Conservation (phyloP, 1,140 invertebrate genomes). For the Asbolus verrucosus region DNA sequence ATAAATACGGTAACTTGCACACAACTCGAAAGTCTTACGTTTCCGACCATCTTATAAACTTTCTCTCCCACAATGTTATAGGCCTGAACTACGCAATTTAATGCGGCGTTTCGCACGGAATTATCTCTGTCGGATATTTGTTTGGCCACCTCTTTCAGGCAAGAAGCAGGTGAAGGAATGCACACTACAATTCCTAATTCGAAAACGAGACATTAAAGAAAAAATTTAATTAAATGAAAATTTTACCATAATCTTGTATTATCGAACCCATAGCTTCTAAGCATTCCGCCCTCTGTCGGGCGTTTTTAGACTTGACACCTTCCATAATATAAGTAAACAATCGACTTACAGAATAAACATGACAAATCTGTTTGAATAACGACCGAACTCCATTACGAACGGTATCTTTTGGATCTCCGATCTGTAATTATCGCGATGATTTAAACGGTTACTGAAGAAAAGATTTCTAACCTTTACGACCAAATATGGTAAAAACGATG, state of each 20-base stretch:
- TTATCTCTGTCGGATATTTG: conserved; percentile 97
- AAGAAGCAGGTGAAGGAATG: conserved; percentile 78
- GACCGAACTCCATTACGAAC: conserved; percentile 88
- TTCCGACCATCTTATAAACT: conserved; percentile 91
- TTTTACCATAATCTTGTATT: conserved; percentile 87
- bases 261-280: conserved; percentile 90
- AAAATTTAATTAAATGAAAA: background rate
- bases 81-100: conserved; percentile 93
- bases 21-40: conserved; percentile 70
- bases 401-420: conserved; percentile 96
- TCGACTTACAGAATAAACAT: conserved; percentile 90
- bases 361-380: conserved; percentile 86
- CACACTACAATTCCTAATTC: conserved; percentile 74
- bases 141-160: conserved; percentile 92
- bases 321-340: conserved; percentile 92
- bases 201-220: background rate
- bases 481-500: conserved; percentile 91
- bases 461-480: conserved; percentile 58
- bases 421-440: conserved; percentile 69
- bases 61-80: conserved; percentile 92
- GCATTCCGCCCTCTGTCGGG: conserved; percentile 95
- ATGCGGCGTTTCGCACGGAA: conserved; percentile 93
- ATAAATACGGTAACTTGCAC: background rate
- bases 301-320: conserved; percentile 96
- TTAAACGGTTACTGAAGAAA: conserved; percentile 4